A percentile compares a stretch with the other conserved stretches of the same genome.
phyloP scores from a whole-genome alignment of 37 sponge, comb jelly and placozoan species.

The Beroe ovata region DNA sequence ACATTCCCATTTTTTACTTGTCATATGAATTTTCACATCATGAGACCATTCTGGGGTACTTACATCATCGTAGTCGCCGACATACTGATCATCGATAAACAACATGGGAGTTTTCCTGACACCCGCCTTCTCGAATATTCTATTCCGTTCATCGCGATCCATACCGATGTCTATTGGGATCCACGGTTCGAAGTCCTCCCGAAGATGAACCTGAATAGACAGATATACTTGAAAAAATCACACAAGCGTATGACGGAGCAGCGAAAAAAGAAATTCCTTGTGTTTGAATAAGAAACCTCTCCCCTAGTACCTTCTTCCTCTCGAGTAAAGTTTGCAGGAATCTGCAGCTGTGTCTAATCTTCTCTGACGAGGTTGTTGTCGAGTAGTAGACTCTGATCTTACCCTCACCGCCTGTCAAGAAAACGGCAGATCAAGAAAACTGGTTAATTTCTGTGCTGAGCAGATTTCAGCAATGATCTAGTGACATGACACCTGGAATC shows the following conservation, averaged over 20 bases:
- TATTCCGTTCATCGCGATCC: conserved; percentile 60
- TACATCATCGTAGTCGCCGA: conserved; percentile 54
- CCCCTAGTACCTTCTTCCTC: conserved; percentile 59
- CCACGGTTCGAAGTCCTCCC: conserved; percentile 67
- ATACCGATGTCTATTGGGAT: conserved; percentile 59
- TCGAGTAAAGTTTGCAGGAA: conserved; percentile 39
- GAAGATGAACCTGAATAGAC: conserved; percentile 44
- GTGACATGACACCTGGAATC: no score
- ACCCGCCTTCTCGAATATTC: conserved; percentile 66
- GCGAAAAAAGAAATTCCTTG: no score
- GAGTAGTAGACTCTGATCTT: conserved; percentile 66
- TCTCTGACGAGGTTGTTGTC: conserved; percentile 62
- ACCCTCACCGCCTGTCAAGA: conserved; percentile 49
- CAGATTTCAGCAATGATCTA: no score
- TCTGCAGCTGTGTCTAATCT: conserved; percentile 49
- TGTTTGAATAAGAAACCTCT: no score
- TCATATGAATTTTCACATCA: no score
- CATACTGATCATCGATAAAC: conserved; percentile 65
- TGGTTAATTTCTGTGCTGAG: no score
- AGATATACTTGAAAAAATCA: no score
- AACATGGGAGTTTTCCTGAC: conserved; percentile 54
- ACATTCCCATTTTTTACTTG: no score
- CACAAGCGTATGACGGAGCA: no score
- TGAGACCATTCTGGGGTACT: no score
- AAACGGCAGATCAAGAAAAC: background rate